Percentiles rank a stretch among this genome's conserved stretches.
Conservation (phyloP, 2,113 vertebrate genomes). For the Nettapus auritus region DNA sequence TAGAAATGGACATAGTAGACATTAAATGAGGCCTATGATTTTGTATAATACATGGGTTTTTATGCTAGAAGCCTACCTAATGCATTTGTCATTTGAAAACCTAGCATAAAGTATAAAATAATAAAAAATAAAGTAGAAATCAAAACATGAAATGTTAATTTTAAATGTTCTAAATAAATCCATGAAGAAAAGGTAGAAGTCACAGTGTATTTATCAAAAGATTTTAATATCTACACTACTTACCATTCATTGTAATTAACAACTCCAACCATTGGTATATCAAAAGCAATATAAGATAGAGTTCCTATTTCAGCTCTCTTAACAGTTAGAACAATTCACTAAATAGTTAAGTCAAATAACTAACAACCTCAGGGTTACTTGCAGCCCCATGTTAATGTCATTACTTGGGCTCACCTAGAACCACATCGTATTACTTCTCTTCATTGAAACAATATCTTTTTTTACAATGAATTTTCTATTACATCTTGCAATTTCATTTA, state of each 20-base stretch:
- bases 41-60: too few relatives aligned
- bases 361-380: neutral
- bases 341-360: neutral
- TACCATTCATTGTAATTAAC: neutral
- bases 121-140: neutral
- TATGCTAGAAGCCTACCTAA: neutral
- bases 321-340: neutral
- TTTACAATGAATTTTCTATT: neutral
- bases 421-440: neutral
- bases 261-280: neutral
- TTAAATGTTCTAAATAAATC: neutral
- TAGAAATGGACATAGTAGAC: neutral
- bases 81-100: neutral
- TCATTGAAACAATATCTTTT: neutral
- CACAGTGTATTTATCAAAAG: neutral
- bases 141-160: neutral
- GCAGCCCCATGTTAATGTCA: neutral
- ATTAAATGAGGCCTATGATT: neutral
- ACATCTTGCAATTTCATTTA: neutral
- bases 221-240: neutral
- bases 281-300: neutral
- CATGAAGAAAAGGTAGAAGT: neutral
- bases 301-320: neutral
- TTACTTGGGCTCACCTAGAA: neutral
- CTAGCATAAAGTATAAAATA: neutral